Conservation (phyloP, 2,113 vertebrate species). For the Dicentrarchus labrax region DNA sequence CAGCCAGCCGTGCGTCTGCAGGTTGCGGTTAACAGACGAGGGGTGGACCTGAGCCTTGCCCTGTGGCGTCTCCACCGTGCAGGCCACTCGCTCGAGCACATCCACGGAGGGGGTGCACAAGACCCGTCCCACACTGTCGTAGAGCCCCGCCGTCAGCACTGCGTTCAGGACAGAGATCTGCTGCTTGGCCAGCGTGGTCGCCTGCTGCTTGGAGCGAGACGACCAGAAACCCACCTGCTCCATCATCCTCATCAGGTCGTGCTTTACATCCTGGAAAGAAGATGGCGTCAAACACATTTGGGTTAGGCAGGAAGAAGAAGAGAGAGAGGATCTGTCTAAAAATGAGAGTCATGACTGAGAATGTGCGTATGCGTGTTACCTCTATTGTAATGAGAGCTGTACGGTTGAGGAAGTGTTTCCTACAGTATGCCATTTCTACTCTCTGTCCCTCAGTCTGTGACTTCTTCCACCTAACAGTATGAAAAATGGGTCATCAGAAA, state of each 20-base stretch:
- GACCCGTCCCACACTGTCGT: conserved; percentile 93
- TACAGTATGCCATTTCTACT: conserved; percentile 90
- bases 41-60: conserved; percentile 96
- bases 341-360: not conserved
- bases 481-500: not conserved
- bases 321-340: not conserved
- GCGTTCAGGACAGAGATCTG: conserved; percentile 91
- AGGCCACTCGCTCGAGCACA: conserved; percentile 90
- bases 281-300: not conserved
- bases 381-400: conserved; percentile 94
- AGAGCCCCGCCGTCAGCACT: conserved; percentile 93
- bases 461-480: conserved; percentile 89
- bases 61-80: conserved; percentile 93
- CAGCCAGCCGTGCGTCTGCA: conserved; percentile 95
- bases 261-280: conserved; percentile 89
- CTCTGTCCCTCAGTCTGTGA: conserved; percentile 86
- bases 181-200: conserved; percentile 78
- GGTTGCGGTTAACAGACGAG: conserved; percentile 93
- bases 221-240: conserved; percentile 91
- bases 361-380: conserved; percentile 78
- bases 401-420: conserved; percentile 93
- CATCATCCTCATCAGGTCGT: conserved; percentile 92
- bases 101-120: conserved; percentile 90
- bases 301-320: not conserved
- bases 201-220: conserved; percentile 33